Percentiles rank a stretch among this genome's conserved stretches.
These are phyloP conservation scores for Fulica atra DNA, from an alignment of 2,113 vertebrate species.

Conservation along the genomic window DNA sequence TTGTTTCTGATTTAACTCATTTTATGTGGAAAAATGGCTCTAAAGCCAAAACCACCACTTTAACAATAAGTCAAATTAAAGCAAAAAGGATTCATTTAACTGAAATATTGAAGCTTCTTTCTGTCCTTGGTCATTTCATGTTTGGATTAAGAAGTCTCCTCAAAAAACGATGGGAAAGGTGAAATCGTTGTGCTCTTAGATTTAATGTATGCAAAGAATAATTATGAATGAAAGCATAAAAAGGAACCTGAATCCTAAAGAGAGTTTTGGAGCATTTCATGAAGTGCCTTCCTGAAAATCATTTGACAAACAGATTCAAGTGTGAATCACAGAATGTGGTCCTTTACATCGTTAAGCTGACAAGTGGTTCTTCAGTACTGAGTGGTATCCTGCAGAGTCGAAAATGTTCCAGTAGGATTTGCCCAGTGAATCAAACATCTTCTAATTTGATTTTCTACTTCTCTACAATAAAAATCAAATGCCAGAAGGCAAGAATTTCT, in stretches of 20 bases:
- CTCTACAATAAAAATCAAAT: conserved; percentile 19
- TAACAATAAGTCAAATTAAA: neutral
- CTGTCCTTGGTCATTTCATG: neutral
- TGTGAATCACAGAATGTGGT: conserved; percentile 21
- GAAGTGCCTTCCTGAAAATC: conserved; percentile 18
- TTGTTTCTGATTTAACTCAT: neutral
- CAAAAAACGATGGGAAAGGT: neutral
- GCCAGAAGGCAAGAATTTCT: neutral
- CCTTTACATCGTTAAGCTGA: conserved; percentile 31
- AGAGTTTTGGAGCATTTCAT: neutral
- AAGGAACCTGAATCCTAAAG: neutral
- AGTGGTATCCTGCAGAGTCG: conserved; percentile 35
- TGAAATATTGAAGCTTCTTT: neutral
- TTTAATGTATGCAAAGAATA: neutral
- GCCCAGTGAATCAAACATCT: conserved; percentile 44
- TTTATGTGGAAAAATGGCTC: neutral
- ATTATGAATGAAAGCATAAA: conserved; percentile 1
- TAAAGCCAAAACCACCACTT: neutral
- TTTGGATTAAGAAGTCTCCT: neutral
- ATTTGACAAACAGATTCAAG: conserved; percentile 30
- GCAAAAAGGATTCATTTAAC: neutral
- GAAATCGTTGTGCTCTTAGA: neutral
- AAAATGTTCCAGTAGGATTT: conserved; percentile 52
- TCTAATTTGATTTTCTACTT: conserved; percentile 39
- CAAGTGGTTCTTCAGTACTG: conserved; percentile 54